phyloP scores from a whole-genome alignment of 2,888 invertebrate species.

The Oasisia sp. region DNA sequence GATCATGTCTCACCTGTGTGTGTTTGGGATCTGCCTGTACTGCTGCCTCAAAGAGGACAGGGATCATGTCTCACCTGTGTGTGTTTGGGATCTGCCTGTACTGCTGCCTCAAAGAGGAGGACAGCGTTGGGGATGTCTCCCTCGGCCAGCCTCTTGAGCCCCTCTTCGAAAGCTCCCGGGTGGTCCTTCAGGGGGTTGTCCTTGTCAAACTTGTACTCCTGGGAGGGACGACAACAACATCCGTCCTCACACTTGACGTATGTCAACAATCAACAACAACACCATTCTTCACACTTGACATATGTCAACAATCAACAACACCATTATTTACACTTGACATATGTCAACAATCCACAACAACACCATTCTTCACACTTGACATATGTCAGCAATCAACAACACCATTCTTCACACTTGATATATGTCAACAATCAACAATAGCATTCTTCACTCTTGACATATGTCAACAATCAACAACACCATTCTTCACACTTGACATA shows the following conservation, averaged over 20 bases:
- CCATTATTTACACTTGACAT: too few species aligned
- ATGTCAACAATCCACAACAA: too few species aligned
- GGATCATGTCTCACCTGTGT: constrained; percentile 71
- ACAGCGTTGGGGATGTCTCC: constrained; percentile 97
- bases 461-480: not conserved
- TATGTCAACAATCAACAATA: too few species aligned
- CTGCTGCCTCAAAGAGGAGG: constrained; percentile 95
- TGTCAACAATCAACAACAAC: not conserved
- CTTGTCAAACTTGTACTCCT: constrained; percentile 83
- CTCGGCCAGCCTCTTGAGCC: constrained; percentile 81
- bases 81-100: constrained; percentile 81
- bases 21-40: too few species aligned
- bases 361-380: too few species aligned
- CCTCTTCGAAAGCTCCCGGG: constrained; percentile 83
- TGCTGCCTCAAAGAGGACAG: not conserved
- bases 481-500: too few species aligned
- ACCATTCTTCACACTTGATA: too few species aligned
- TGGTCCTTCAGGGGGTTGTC: constrained; percentile 82
- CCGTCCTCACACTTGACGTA: not conserved
- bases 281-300: not conserved
- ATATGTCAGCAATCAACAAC: too few species aligned
- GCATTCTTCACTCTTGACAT: not conserved
- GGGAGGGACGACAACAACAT: constrained; percentile 39
- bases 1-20: not conserved
- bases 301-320: too few species aligned